Percentiles rank a stretch among this genome's conserved stretches.
These are phyloP conservation scores for Erpornis zantholeuca DNA, from an alignment of 2,113 vertebrate species.

Conservation along the genomic window DNA sequence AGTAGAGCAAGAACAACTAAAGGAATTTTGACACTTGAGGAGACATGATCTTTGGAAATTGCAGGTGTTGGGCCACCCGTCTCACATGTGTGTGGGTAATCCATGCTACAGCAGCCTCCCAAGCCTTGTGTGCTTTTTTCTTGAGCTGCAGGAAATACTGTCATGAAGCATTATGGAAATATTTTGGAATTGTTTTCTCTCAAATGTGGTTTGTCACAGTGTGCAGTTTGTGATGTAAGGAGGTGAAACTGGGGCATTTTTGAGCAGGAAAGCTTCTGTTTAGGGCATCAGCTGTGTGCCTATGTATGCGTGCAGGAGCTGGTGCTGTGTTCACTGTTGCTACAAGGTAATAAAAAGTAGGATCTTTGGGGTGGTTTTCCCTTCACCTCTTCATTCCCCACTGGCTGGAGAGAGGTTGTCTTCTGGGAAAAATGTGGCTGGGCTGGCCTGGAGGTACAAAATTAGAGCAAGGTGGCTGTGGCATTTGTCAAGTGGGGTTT, in stretches of 20 bases:
- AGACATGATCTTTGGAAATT: not conserved
- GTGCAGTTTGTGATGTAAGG: not conserved
- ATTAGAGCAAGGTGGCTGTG: not conserved
- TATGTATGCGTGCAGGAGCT: accelerated
- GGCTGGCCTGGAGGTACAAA: not conserved
- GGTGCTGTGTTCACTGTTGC: not conserved
- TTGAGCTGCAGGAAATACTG: not conserved
- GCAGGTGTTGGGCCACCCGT: not conserved
- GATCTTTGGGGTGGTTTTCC: not conserved
- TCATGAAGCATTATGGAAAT: not conserved
- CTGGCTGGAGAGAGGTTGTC: not conserved
- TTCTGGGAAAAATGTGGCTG: not conserved
- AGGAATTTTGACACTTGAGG: not conserved
- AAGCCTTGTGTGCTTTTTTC: not conserved
- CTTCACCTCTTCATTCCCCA: not conserved
- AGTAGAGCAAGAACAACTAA: not conserved
- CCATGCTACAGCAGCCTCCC: not conserved
- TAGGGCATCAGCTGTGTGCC: accelerated
- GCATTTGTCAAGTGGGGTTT: not conserved
- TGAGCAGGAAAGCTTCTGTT: not conserved
- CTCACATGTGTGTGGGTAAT: not conserved
- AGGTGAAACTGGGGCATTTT: not conserved
- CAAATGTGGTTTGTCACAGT: not conserved
- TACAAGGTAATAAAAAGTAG: not conserved
- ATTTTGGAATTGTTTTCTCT: not conserved